These are phyloP conservation scores for Electrona antarctica DNA, from an alignment of 2,113 vertebrate species.

Conservation along the genomic window DNA sequence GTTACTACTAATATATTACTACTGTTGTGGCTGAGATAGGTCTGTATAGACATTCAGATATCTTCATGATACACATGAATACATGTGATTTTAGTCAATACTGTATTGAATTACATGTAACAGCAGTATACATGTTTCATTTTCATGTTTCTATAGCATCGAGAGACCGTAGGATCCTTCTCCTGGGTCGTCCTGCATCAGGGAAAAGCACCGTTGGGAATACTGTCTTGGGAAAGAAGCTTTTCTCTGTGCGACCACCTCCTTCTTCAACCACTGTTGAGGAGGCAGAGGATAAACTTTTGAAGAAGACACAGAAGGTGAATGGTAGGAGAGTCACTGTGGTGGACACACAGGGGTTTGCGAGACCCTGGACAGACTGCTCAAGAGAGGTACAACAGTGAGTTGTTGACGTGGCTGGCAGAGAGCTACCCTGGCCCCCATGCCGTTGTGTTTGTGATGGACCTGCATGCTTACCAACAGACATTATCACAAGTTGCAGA, in stretches of 20 bases:
- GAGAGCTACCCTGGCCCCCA: constrained; percentile 10
- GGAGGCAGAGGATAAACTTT: not conserved
- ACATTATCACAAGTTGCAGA: not conserved
- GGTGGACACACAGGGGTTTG: constrained; percentile 8
- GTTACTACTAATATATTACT: too few species aligned
- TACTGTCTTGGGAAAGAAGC: not conserved
- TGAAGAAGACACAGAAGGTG: not conserved
- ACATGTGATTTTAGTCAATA: too few species aligned
- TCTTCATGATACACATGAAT: too few species aligned
- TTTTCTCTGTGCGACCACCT: not conserved
- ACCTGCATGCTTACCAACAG: not conserved
- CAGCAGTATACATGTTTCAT: too few species aligned
- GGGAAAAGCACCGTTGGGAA: constrained; percentile 17
- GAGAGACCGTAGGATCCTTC: constrained; percentile 6
- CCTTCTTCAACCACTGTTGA: too few species aligned
- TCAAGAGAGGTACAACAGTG: not conserved
- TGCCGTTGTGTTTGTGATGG: constrained; percentile 3
- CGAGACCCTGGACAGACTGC: not conserved
- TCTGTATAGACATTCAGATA: too few species aligned
- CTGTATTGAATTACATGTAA: too few species aligned
- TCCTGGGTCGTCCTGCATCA: constrained; percentile 1
- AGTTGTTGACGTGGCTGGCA: constrained; percentile 1
- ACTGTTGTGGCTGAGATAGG: too few species aligned
- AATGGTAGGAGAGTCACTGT: not conserved
- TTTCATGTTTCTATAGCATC: not conserved